phyloP scores from a whole-genome alignment of 2,113 vertebrate species.

The Psettodes erumei region DNA sequence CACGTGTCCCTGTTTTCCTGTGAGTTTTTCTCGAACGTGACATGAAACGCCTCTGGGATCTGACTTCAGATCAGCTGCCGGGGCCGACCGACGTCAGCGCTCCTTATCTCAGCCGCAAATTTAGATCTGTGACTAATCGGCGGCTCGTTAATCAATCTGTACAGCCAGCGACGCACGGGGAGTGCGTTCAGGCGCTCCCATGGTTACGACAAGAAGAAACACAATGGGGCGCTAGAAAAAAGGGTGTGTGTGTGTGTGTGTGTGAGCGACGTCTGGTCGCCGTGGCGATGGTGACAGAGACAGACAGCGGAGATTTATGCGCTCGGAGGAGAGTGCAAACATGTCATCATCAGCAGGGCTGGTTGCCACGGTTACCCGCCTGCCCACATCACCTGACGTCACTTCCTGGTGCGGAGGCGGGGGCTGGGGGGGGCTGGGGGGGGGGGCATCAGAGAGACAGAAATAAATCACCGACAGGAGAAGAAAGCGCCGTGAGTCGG shows the following conservation, averaged over 20 bases:
- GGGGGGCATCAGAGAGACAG: neutral
- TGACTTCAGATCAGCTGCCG: neutral
- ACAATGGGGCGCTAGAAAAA: neutral
- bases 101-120: slow-evolving; percentile 47
- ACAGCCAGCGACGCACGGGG: neutral
- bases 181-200: neutral
- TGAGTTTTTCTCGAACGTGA: too few species aligned
- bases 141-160: slow-evolving; percentile 36
- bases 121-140: slow-evolving; percentile 39
- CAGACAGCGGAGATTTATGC: slow-evolving; percentile 41
- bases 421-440: too few species aligned
- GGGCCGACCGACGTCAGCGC: slow-evolving; percentile 18
- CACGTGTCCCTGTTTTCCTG: too few species aligned
- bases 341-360: slow-evolving; percentile 61
- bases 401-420: slow-evolving; percentile 71
- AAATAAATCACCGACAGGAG: too few species aligned
- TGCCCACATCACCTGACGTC: slow-evolving; percentile 55
- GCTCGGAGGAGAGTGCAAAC: slow-evolving; percentile 45
- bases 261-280: slow-evolving; percentile 44
- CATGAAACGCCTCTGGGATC: neutral
- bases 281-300: slow-evolving; percentile 52
- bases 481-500: too few species aligned
- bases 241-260: slow-evolving; percentile 24
- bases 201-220: neutral
- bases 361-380: slow-evolving; percentile 64